Base-by-base conservation (phyloP, 2,797 vertebrate species). In the Iguana delicatissima region DNA sequence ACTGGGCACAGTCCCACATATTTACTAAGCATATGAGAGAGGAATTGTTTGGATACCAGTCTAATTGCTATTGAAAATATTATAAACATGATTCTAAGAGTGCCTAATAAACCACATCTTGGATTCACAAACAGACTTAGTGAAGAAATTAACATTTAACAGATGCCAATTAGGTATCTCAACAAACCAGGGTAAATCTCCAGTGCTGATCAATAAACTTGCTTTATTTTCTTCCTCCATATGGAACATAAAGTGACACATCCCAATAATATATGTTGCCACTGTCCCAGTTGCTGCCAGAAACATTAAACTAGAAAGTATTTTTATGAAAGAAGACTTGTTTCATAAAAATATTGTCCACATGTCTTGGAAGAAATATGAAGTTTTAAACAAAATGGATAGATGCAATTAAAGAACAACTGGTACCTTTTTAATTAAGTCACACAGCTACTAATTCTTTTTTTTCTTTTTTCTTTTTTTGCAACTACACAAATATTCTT, bases 401-500 rank as follows among this genome's bases (percentile, higher is more conserved):
- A 89, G 46, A 69, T 93, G n/a, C 83, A 82, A 93, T 90, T 89
- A 94, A 93, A 38, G 52, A 93, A 92, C 18, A 91, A 94, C 94
- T 52, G 18, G 16, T 76, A 94, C 90, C 89, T 93, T 52, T 81
- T 93, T 94, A 94, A 93, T 94, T 92, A 88, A 89, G 26, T 94
- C 93, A 94, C 80, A 87, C 84, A 46, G 16, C 3, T 93, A 72
- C 91, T 94, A 0, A 1, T 26, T 84, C 57, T 86, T 74, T 92
- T 87, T 89, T 35, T 46, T 85, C 69, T 92, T 86, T 89, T 35
- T 42, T 42, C 42, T 42, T 4, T 46, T 46, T 10, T 80, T 69
- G 42, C 32, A 73, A 35, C 85, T 85, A 91, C 2, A 64, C 82
- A 42, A 88, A 6, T 14, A 85, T 94, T 92, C 7, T 26, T 52